These are phyloP conservation scores for Cephalopholis sonnerati DNA, from an alignment of 2,113 vertebrate species.

Conservation along the genomic window DNA sequence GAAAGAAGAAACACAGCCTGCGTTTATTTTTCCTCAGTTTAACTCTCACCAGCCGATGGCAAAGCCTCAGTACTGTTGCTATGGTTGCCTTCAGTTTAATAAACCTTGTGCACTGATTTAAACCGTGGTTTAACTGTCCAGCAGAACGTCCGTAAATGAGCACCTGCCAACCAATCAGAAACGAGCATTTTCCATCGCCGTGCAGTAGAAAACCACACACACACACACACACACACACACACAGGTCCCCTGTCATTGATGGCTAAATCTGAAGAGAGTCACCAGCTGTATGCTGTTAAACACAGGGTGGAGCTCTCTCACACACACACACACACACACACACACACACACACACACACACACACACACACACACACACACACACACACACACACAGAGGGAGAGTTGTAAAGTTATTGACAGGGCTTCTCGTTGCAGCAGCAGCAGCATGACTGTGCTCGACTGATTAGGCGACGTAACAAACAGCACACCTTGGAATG, in stretches of 20 bases:
- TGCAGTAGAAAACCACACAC: constrained; percentile 20
- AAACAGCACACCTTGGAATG: not conserved
- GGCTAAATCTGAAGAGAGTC: constrained; percentile 20
- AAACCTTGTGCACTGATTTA: not conserved
- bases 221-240: constrained; percentile 6
- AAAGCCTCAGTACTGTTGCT: not conserved
- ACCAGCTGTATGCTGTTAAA: constrained; percentile 32
- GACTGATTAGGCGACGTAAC: not conserved
- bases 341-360: constrained; percentile 21
- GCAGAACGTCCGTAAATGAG: not conserved
- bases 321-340: not conserved
- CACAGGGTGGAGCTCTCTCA: constrained; percentile 37
- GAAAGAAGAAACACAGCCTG: no score
- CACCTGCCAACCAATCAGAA: constrained; percentile 16
- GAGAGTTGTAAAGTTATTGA: not conserved
- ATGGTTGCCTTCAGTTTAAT: not conserved
- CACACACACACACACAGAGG: not conserved
- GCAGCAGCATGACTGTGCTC: not conserved
- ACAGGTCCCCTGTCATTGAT: constrained; percentile 46
- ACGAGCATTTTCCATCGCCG: not conserved
- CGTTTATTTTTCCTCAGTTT: no score
- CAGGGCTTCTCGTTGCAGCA: not conserved
- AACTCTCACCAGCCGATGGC: no score
- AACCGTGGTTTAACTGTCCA: not conserved
- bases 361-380: not conserved